Base-by-base conservation (phyloP, 2,888 invertebrate species). In the Scaptomyza tumidula region DNA sequence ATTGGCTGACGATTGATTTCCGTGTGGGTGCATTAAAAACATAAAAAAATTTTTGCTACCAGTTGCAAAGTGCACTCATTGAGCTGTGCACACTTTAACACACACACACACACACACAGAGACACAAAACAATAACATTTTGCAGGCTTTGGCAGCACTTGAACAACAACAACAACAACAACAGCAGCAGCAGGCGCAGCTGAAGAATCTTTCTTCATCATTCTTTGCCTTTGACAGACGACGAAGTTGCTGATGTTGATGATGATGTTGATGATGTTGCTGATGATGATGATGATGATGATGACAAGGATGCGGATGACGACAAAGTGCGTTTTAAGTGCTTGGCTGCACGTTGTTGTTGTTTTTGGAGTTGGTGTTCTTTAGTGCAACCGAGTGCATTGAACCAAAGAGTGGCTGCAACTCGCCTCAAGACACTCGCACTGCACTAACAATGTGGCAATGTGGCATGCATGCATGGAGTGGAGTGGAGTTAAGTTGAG, bases 351-450 rank as follows among this genome's bases (percentile, higher is more conserved):
- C 53, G 53, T 43, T 61, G 31, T n/a, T 55, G 39, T 1, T 45
- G 57, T n/a, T 50, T 44, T 10, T 48, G n/a, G n/a, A n/a, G 62
- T 5, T 60, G 66, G 7, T 49, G 41, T 7, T 45, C 37, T 7
- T 78, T 69, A 64, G 75, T 72, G 74, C 76, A 65, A 64, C 37
- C 55, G 78, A 48, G 77, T 77, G 77, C 74, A 75, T 75, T 75
- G 75, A 75, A 68, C 76, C 63, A 39, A 43, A 45, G 60, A 55
- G 62, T 53, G 55, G 60, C 55, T 54, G 56, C 73, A 37, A 67
- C 58, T 58, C 27, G 49, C 49, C 16, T 3, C 49, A 37, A 41
- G 16, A 33, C 19, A 33, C 19, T 19, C 19, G 19, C 19, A 19
- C 19, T 19, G 19, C 19, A 19, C 19, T 19, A 19, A 11, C 27